phyloP scores from a whole-genome alignment of 2,888 invertebrate species.

The Atrina japonica region DNA sequence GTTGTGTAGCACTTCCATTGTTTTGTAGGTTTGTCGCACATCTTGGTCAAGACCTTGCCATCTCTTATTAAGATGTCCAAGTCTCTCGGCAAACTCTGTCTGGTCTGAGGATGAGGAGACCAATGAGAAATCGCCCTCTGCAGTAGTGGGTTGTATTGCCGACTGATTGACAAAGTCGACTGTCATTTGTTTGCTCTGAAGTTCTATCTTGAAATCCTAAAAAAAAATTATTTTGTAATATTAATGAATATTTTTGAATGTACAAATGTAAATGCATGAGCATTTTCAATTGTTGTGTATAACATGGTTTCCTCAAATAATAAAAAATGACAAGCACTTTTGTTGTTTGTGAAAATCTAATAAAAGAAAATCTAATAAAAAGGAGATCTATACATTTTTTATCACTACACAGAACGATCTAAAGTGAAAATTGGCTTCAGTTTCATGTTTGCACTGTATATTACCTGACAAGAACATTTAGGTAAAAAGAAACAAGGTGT shows the following conservation, averaged over 20 bases:
- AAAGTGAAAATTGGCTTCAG: too few relatives aligned
- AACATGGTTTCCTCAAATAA: neutral
- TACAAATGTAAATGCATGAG: neutral
- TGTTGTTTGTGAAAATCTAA: too few relatives aligned
- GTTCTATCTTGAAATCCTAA: slow-evolving; percentile 77
- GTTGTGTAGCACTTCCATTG: slow-evolving; percentile 62
- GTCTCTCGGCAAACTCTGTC: slow-evolving; percentile 75
- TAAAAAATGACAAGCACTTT: too few relatives aligned
- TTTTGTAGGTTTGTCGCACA: slow-evolving; percentile 67
- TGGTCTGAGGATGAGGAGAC: slow-evolving; percentile 61
- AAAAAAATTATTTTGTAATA: too few relatives aligned
- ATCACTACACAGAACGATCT: too few relatives aligned
- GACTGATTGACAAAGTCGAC: slow-evolving; percentile 79
- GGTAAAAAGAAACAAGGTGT: too few relatives aligned
- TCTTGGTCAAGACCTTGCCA: slow-evolving; percentile 70
- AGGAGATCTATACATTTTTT: too few relatives aligned
- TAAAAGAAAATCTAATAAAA: too few relatives aligned
- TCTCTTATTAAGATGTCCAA: slow-evolving; percentile 71
- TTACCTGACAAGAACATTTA: too few relatives aligned
- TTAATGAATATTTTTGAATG: neutral
- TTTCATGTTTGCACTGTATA: too few relatives aligned
- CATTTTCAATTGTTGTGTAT: neutral
- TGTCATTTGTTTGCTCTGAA: slow-evolving; percentile 75
- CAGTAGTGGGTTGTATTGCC: slow-evolving; percentile 61
- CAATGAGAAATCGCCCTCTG: slow-evolving; percentile 53